Percentiles rank a stretch among this genome's conserved stretches.
These are phyloP conservation scores for Sarcophaga carnaria DNA, from an alignment of 2,888 invertebrate genomes.

Conservation along the genomic window DNA sequence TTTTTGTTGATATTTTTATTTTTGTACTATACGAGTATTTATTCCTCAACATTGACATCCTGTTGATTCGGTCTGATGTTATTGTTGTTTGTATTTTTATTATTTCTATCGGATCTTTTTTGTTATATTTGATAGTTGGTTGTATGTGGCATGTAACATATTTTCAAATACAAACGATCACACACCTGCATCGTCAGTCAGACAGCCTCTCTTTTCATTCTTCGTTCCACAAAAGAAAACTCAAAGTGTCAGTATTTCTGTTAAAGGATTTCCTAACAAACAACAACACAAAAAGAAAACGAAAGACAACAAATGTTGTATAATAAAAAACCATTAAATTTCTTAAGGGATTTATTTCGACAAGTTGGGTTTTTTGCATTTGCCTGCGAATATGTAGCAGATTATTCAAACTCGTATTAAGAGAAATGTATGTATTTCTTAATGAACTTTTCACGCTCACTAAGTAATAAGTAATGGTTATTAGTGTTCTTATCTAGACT, in stretches of 20 bases:
- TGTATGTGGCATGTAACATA: not conserved
- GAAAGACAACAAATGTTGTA: not conserved
- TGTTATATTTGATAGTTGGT: not conserved
- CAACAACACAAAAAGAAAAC: slow-evolving; percentile 29
- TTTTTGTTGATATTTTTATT: not conserved
- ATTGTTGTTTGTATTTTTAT: not conserved
- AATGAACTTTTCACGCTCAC: no score
- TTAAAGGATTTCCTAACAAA: slow-evolving; percentile 39
- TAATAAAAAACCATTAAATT: slow-evolving; percentile 39
- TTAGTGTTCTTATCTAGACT: no score
- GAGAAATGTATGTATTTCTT: no score
- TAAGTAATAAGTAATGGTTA: no score
- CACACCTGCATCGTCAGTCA: not conserved
- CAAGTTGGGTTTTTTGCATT: slow-evolving; percentile 47
- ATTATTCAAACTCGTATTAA: slow-evolving; percentile 51
- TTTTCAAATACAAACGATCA: slow-evolving; percentile 9
- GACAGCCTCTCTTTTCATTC: not conserved
- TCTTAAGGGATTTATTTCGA: slow-evolving; percentile 57
- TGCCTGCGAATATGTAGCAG: slow-evolving; percentile 28
- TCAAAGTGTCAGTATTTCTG: slow-evolving; percentile 47
- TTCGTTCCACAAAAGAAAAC: slow-evolving; percentile 22
- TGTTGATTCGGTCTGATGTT: slow-evolving; percentile 70
- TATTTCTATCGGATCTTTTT: slow-evolving; percentile 14
- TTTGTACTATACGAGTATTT: slow-evolving; percentile 30
- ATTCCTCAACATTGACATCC: slow-evolving; percentile 71